Evolutionary conservation across 2,888 invertebrate genomes (phyloP).

Genomic region (Heterodera filipjevi): DNA sequence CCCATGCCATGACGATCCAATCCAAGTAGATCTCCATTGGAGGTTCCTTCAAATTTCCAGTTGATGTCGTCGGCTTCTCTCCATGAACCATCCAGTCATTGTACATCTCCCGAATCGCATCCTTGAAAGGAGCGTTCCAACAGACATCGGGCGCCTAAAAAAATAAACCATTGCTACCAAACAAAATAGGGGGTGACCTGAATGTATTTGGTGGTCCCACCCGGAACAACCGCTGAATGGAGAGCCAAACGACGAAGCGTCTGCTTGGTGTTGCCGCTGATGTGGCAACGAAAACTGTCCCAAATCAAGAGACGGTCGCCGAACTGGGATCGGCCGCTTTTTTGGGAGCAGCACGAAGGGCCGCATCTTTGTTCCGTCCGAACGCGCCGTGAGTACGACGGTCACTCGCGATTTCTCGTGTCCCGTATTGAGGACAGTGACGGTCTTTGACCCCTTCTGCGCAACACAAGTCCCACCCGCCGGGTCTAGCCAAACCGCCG

Average conservation of each 20-base stretch:
- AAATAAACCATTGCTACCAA: not conserved
- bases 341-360: slow-evolving; percentile 43
- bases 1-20: slow-evolving; percentile 32
- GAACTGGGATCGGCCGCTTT: slow-evolving; percentile 34
- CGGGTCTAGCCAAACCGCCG: not conserved
- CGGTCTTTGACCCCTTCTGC: slow-evolving; percentile 38
- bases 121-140: slow-evolving; percentile 35
- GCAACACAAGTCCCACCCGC: slow-evolving; percentile 11
- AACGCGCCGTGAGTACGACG: slow-evolving; percentile 42
- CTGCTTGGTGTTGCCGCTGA: slow-evolving; percentile 16
- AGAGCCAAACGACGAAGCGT: no score
- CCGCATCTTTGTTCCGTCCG: slow-evolving; percentile 38
- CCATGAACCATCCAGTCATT: slow-evolving; percentile 31
- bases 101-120: not conserved
- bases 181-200: not conserved
- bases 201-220: slow-evolving; percentile 3
- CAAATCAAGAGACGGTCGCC: slow-evolving; percentile 42
- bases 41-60: slow-evolving; percentile 31
- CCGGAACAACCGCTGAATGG: not conserved
- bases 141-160: slow-evolving; percentile 33
- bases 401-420: slow-evolving; percentile 48
- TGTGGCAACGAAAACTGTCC: slow-evolving; percentile 48
- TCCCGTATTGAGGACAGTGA: slow-evolving; percentile 44
- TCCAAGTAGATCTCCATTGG: slow-evolving; percentile 30
- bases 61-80: slow-evolving; percentile 14